Conservation (phyloP, 2,797 vertebrate species). For the Microctenopoma stevenorrisi region DNA sequence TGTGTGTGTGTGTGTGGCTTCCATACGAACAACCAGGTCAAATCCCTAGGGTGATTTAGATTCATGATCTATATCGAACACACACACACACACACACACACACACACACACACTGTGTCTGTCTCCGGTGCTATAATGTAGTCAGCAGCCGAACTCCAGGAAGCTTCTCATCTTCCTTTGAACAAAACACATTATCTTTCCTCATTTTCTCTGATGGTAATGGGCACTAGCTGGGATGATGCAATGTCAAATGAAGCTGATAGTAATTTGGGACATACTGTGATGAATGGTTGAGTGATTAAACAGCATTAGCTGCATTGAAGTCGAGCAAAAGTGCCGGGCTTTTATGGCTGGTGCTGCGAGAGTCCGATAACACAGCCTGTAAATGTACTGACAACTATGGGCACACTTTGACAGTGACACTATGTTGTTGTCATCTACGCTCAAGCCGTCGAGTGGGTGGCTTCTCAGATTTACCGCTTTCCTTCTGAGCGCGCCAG, state of each 20-base stretch:
- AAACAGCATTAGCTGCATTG: constrained; percentile 58
- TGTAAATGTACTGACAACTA: constrained; percentile 58
- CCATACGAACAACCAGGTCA: constrained; percentile 57
- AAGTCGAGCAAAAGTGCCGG: constrained; percentile 40
- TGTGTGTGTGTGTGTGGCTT: constrained; percentile 7
- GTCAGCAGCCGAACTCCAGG: constrained; percentile 34
- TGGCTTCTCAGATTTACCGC: constrained; percentile 19
- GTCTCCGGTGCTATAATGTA: constrained; percentile 6
- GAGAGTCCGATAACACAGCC: constrained; percentile 51
- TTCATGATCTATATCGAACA: constrained; percentile 52
- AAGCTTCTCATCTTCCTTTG: constrained; percentile 44
- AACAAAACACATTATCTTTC: constrained; percentile 61
- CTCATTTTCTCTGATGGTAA: constrained; percentile 49
- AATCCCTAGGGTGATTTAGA: constrained; percentile 24
- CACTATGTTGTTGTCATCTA: constrained; percentile 17
- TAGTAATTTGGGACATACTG: constrained; percentile 65
- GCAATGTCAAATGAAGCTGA: constrained; percentile 60
- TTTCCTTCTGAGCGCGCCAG: neutral
- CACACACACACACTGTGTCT: neutral
- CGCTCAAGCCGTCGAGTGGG: constrained; percentile 29
- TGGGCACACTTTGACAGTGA: constrained; percentile 46
- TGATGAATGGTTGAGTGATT: constrained; percentile 69
- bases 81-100: neutral
- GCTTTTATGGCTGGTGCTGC: constrained; percentile 49
- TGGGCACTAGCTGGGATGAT: constrained; percentile 45